phyloP scores from a whole-genome alignment of 2,888 invertebrate species.

The Auanema freiburgensis region DNA sequence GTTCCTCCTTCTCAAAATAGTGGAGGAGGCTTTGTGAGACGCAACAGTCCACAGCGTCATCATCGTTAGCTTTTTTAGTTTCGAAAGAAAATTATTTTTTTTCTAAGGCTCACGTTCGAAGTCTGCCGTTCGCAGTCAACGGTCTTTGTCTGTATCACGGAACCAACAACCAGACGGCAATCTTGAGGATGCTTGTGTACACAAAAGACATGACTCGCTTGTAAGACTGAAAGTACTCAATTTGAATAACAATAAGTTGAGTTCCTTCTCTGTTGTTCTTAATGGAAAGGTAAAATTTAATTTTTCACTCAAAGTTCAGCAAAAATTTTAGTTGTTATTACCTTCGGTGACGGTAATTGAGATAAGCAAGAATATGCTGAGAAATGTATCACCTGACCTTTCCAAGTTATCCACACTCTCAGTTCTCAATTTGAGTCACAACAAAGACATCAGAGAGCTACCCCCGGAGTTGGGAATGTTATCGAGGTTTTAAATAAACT shows the following conservation, averaged over 20 bases:
- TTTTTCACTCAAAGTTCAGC: neutral
- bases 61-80: constrained; percentile 17
- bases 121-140: constrained; percentile 60
- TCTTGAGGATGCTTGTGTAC: constrained; percentile 36
- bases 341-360: constrained; percentile 93
- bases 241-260: constrained; percentile 82
- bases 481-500: constrained; percentile 22
- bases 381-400: constrained; percentile 78
- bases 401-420: constrained; percentile 84
- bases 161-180: constrained; percentile 26
- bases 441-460: constrained; percentile 70
- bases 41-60: constrained; percentile 40
- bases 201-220: constrained; percentile 75
- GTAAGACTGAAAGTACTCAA: constrained; percentile 81
- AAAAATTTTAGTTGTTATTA: constrained; percentile 35
- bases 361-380: constrained; percentile 82
- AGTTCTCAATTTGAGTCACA: constrained; percentile 89
- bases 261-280: constrained; percentile 70
- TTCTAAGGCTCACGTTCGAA: constrained; percentile 57
- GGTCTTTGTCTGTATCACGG: constrained; percentile 59
- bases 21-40: constrained; percentile 24
- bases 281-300: constrained; percentile 6
- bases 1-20: constrained; percentile 31
- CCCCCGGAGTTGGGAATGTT: constrained; percentile 86
- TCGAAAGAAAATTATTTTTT: neutral